A percentile compares a stretch with the other conserved stretches of the same genome.
These are phyloP conservation scores for Stenopsyche tienmushanensis DNA, from an alignment of 1,140 invertebrate species.

Conservation along the genomic window DNA sequence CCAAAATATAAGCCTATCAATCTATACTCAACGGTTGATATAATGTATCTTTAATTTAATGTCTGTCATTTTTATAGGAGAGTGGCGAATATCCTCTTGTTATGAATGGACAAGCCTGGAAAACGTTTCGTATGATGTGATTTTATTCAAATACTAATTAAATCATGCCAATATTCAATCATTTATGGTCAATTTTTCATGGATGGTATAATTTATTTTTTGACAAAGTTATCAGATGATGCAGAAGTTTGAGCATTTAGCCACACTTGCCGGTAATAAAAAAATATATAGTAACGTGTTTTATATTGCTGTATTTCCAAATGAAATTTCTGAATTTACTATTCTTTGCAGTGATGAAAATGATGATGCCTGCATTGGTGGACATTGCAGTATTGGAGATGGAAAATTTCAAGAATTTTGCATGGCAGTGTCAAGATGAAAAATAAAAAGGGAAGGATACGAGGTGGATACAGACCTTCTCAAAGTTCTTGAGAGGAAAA, in stretches of 20 bases:
- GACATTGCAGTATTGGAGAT: constrained; percentile 95
- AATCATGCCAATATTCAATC: constrained; percentile 98
- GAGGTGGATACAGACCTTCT: constrained; percentile 79
- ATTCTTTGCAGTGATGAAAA: constrained; percentile 89
- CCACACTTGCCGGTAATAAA: constrained; percentile 79
- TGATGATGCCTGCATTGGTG: constrained; percentile 98
- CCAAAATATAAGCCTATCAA: neutral
- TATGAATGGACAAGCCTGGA: constrained; percentile 95
- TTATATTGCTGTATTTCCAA: neutral
- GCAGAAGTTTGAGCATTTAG: constrained; percentile 98
- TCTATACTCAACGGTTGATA: too few relatives aligned
- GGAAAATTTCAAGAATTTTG: constrained; percentile 95
- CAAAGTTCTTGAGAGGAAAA: constrained; percentile 87
- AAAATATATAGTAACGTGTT: constrained; percentile 16
- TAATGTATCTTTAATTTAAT: neutral
- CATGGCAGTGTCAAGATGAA: constrained; percentile 96
- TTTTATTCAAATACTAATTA: constrained; percentile 94
- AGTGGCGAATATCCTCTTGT: constrained; percentile 99
- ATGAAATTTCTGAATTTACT: neutral
- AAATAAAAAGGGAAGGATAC: constrained; percentile 79
- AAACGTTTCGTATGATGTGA: constrained; percentile 96
- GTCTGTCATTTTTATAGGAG: constrained; percentile 62
- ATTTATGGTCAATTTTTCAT: constrained; percentile 99
- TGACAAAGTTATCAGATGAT: constrained; percentile 97
- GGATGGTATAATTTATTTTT: constrained; percentile 97